Conservation (phyloP, 1,140 invertebrate genomes). For the Vanessa atalanta region DNA sequence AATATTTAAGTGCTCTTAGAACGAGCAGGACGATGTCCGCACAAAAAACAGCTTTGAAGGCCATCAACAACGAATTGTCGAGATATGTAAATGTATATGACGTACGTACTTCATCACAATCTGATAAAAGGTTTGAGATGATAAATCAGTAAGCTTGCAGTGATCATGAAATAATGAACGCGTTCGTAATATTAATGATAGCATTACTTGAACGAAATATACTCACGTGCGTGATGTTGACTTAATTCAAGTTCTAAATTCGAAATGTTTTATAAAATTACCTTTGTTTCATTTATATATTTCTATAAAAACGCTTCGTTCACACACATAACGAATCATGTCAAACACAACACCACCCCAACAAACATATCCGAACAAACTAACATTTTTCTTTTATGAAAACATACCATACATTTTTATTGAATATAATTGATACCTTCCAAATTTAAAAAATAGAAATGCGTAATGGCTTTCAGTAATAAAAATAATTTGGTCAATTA, state of each 20-base stretch:
- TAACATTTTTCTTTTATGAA: no score
- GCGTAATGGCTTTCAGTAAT: no score
- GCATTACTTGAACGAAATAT: slow-evolving; percentile 15
- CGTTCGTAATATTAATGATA: slow-evolving; percentile 36
- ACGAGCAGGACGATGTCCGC: slow-evolving; percentile 46
- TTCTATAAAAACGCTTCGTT: no score
- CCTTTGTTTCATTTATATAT: neutral
- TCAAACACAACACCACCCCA: no score
- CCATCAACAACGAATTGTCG: slow-evolving; percentile 44
- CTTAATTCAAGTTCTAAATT: neutral
- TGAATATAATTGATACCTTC: no score
- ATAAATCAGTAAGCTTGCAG: slow-evolving; percentile 19
- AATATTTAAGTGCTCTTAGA: slow-evolving; percentile 37
- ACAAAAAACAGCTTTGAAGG: slow-evolving; percentile 53
- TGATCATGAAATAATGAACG: slow-evolving; percentile 17
- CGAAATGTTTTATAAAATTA: neutral
- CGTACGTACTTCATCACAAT: slow-evolving; percentile 30
- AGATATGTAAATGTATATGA: slow-evolving; percentile 39
- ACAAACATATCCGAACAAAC: no score
- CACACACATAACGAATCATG: no score
- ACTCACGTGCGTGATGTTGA: neutral
- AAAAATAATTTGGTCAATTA: no score
- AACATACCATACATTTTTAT: no score
- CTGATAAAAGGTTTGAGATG: slow-evolving; percentile 34
- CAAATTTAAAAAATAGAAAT: no score